phyloP scores from a whole-genome alignment of 2,797 vertebrate genomes.

The Phataginus tetradactyla region DNA sequence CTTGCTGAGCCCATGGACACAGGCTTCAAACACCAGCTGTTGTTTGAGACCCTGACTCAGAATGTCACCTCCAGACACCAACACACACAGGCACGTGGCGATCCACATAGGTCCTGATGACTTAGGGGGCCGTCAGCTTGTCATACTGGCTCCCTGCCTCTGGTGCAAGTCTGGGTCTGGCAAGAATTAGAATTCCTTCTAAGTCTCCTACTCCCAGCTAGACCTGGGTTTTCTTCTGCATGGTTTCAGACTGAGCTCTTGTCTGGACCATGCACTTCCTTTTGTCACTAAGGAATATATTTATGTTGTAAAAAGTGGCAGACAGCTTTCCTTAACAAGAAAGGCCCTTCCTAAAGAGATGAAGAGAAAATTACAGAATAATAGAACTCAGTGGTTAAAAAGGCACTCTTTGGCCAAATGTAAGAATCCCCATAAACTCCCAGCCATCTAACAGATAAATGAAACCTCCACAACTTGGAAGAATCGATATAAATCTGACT shows the following conservation, averaged over 20 bases:
- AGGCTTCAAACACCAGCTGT: slow-evolving; percentile 1
- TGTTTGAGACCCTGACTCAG: neutral
- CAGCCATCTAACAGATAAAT: slow-evolving; percentile 19
- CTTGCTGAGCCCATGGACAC: neutral
- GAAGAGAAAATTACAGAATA: neutral
- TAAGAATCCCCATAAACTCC: slow-evolving; percentile 9
- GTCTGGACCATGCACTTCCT: neutral
- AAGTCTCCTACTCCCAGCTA: neutral
- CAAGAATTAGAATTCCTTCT: neutral
- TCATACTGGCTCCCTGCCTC: neutral
- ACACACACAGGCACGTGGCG: neutral
- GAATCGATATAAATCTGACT: slow-evolving; percentile 57
- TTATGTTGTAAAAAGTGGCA: neutral
- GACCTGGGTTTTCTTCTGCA: neutral
- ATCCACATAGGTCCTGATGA: neutral
- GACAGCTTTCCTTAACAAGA: neutral
- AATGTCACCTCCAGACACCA: neutral
- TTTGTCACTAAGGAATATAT: neutral
- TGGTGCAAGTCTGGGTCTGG: neutral
- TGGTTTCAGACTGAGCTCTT: neutral
- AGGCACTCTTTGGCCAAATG: neutral
- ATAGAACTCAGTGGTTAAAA: neutral
- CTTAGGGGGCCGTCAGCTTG: rapidly evolving
- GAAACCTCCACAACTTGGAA: slow-evolving; percentile 12
- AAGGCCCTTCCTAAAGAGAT: neutral